Conservation (phyloP, 2,888 invertebrate genomes). For the Tubiluchus corallicola region DNA sequence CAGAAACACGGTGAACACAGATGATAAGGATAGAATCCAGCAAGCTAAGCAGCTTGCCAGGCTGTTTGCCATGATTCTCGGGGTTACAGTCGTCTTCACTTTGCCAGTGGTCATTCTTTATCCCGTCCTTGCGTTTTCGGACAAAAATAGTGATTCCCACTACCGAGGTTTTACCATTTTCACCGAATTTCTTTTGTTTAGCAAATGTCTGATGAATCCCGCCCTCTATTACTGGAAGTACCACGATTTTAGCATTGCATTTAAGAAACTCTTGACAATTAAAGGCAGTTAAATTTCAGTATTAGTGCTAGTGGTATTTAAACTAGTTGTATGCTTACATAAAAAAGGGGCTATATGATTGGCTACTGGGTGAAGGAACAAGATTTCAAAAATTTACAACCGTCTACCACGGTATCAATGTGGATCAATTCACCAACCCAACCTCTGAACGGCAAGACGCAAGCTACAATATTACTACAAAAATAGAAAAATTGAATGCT, state of each 20-base stretch:
- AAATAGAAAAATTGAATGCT: too few species aligned
- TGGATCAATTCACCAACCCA: too few species aligned
- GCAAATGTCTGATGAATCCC: background rate
- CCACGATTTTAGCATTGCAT: background rate
- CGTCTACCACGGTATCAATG: too few species aligned
- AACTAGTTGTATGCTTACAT: too few species aligned
- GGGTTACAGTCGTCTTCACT: background rate
- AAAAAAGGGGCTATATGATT: too few species aligned
- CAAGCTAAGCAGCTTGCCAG: background rate
- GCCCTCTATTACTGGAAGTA: background rate
- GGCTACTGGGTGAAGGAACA: too few species aligned
- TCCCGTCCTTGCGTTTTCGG: background rate
- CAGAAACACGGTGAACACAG: too few species aligned
- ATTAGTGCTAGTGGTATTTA: too few species aligned
- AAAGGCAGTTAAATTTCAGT: too few species aligned
- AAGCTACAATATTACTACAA: too few species aligned
- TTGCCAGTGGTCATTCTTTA: background rate
- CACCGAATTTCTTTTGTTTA: background rate
- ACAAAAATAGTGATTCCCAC: background rate
- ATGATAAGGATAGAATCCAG: background rate
- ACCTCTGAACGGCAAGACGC: too few species aligned
- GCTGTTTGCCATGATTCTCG: background rate
- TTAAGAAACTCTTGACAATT: background rate
- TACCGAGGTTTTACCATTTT: background rate
- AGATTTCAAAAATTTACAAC: too few species aligned